phyloP scores from a whole-genome alignment of 1,140 invertebrate species.

The Caerostris darwini region DNA sequence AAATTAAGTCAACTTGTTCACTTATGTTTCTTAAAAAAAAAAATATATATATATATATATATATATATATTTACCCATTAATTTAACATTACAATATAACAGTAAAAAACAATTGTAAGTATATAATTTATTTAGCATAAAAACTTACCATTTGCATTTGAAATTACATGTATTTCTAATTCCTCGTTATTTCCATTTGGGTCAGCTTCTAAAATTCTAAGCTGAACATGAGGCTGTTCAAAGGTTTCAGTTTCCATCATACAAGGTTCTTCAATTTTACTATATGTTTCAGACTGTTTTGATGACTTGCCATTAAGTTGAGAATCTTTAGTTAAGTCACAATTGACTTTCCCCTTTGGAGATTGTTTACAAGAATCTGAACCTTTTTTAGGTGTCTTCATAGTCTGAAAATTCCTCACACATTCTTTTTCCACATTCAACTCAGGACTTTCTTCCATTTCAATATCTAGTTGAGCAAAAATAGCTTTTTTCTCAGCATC shows the following conservation, averaged over 20 bases:
- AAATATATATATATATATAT: background rate
- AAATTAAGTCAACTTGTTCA: background rate
- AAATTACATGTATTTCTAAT: background rate
- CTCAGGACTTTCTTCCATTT: background rate
- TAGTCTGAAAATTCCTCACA: no score
- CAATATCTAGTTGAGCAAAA: background rate
- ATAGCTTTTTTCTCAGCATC: background rate
- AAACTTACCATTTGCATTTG: background rate
- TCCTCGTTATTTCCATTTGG: background rate
- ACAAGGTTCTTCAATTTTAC: background rate
- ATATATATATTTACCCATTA: background rate
- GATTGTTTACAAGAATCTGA: background rate
- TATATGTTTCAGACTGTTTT: background rate
- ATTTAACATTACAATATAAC: background rate
- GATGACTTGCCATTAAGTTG: background rate
- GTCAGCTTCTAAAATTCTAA: slow-evolving; percentile 28
- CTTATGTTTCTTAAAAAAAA: background rate
- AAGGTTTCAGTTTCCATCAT: background rate
- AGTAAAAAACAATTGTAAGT: background rate
- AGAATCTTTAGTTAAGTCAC: background rate
- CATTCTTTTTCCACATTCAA: background rate
- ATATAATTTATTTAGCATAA: background rate
- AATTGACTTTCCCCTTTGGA: background rate
- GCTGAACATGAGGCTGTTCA: slow-evolving; percentile 43
- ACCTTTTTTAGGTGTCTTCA: background rate